A percentile compares a stretch with the other conserved stretches of the same genome.
These are phyloP conservation scores for Ethmia dodecea DNA, from an alignment of 2,888 invertebrate species.

Conservation along the genomic window DNA sequence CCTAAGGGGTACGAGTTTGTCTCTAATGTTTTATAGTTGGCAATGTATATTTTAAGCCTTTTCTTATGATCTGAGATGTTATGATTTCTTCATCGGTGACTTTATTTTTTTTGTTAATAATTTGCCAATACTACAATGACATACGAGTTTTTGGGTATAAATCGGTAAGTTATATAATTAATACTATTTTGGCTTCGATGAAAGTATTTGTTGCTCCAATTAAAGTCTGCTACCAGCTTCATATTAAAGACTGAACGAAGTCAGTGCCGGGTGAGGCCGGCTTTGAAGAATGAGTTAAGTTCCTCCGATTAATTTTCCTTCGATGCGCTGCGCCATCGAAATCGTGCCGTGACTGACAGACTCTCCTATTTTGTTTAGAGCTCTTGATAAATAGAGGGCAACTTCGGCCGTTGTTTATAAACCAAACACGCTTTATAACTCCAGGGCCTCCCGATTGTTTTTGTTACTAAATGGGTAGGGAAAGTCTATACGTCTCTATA, in stretches of 20 bases:
- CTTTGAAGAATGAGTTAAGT: conserved; percentile 41
- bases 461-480: conserved; percentile 36
- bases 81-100: too few relatives aligned
- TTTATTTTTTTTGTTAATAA: too few relatives aligned
- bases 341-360: conserved; percentile 19
- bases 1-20: too few relatives aligned
- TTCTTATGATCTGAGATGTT: too few relatives aligned
- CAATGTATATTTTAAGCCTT: too few relatives aligned
- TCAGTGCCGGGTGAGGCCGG: conserved; percentile 5
- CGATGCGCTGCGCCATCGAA: conserved; percentile 25
- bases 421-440: conserved; percentile 37
- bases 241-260: conserved; percentile 2
- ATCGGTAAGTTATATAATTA: too few relatives aligned
- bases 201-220: too few relatives aligned
- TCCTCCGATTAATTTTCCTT: conserved; percentile 37
- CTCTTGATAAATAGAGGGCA: conserved; percentile 39
- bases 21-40: too few relatives aligned
- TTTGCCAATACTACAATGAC: too few relatives aligned
- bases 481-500: conserved; percentile 5
- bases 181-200: too few relatives aligned
- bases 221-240: neutral
- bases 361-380: conserved; percentile 35
- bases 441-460: conserved; percentile 38
- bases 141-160: too few relatives aligned
- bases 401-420: conserved; percentile 39